Evolutionary conservation across 2,113 vertebrate species (phyloP).

Genomic region (Cryptotis parvus): DNA sequence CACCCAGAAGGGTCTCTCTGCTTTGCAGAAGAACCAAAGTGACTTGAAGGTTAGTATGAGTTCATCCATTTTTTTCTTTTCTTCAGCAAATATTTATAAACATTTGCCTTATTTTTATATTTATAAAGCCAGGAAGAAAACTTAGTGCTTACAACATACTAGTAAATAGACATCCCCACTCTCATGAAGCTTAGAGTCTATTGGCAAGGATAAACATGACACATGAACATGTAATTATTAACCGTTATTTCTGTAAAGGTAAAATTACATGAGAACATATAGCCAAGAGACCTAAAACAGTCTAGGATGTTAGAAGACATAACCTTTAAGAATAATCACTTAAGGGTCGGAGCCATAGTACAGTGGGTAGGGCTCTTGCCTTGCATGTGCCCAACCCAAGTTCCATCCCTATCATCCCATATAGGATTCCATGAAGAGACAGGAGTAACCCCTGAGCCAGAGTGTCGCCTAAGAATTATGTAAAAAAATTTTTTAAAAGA

Average conservation of each 20-base stretch:
- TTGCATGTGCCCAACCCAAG: no score
- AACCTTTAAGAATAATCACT: slow-evolving; percentile 27
- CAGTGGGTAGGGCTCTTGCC: no score
- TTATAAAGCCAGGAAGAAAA: not conserved
- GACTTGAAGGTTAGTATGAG: slow-evolving; percentile 90
- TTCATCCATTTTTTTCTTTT: not conserved
- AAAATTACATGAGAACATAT: slow-evolving; percentile 9
- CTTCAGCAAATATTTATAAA: slow-evolving; percentile 16
- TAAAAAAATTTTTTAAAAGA: not conserved
- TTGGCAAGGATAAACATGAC: not conserved
- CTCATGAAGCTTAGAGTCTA: not conserved
- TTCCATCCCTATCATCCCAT: no score
- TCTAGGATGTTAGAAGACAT: slow-evolving; percentile 16
- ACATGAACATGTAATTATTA: slow-evolving; percentile 15
- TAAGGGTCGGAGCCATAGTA: not conserved
- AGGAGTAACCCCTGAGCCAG: no score
- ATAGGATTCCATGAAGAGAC: no score
- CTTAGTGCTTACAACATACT: not conserved
- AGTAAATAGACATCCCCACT: not conserved
- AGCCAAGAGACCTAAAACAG: not conserved
- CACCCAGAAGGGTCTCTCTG: slow-evolving; percentile 84
- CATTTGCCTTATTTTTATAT: not conserved
- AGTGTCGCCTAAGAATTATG: no score
- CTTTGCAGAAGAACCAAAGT: slow-evolving; percentile 91
- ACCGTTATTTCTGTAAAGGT: not conserved